These are phyloP conservation scores for Microvelia longipes DNA, from an alignment of 1,140 invertebrate genomes.

Conservation along the genomic window DNA sequence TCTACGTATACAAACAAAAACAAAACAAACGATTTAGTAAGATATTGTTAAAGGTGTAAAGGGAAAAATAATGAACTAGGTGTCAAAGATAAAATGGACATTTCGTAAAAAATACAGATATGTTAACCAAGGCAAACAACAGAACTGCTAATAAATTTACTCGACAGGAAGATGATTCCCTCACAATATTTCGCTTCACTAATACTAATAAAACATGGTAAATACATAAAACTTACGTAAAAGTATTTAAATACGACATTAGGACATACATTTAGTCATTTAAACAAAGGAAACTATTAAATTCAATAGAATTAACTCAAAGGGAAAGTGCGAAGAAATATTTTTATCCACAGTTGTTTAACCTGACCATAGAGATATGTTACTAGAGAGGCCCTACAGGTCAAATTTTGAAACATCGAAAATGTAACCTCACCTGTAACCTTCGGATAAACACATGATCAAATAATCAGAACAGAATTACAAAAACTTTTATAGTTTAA, in stretches of 20 bases:
- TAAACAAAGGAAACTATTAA: neutral
- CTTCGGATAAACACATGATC: too few species aligned
- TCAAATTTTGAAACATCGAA: too few species aligned
- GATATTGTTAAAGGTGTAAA: too few species aligned
- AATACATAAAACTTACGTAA: neutral
- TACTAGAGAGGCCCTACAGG: too few species aligned
- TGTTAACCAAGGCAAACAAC: neutral
- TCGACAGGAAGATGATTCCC: neutral
- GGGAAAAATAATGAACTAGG: neutral
- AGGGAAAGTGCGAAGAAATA: neutral
- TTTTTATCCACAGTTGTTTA: neutral
- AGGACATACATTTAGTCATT: neutral
- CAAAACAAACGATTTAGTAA: neutral
- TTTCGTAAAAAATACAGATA: neutral
- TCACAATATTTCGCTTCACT: neutral
- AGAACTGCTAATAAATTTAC: too few species aligned
- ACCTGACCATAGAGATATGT: too few species aligned
- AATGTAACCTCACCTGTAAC: too few species aligned
- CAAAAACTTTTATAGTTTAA: too few species aligned
- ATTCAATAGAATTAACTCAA: neutral
- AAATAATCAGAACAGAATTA: too few species aligned
- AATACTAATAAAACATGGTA: too few species aligned
- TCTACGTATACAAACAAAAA: neutral
- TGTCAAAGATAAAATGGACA: neutral
- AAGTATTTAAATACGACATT: neutral